Evolutionary conservation across 2,797 vertebrate species (phyloP), one percentile per base, ranked within the genome.

Genomic region (Sebastes taczanowskii): DNA sequence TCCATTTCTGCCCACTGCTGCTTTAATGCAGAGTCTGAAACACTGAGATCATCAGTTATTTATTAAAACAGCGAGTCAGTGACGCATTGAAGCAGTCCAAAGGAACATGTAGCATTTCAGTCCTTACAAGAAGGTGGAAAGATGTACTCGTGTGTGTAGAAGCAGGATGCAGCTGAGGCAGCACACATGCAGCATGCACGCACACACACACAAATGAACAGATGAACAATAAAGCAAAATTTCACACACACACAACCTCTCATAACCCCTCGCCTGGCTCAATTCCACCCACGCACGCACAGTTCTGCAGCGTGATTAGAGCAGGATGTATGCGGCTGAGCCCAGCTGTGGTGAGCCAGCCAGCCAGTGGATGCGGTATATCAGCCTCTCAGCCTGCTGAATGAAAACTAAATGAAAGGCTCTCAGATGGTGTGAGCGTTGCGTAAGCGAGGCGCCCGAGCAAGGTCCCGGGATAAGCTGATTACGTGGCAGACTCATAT

Each of bases 401-500:
- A 87, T 88, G 88, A 85, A 89, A 89, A 85, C 80, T 77, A 88
- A 91, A 91, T 89, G 87, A 92, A 90, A 88, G 86, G 78, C 88
- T 87, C 88, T 92, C 89, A 78, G 88, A 90, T 89, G 84, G 79
- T 80, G 89, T 46, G 84, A 80, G 86, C 22, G 75, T 93, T 93
- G 88, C 82, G 32, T 91, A 92, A 92, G 87, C 68, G 77, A 77
- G 83, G 80, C 83, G 23, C 64, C 53, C 1, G 25, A 75, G 83
- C 80, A 29, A 82, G 84, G 89, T 88, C 91, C 86, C 42, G 2
- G 86, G 88, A 85, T 92, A 91, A 93, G 91, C 87, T 91, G 88
- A 90, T 92, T 91, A 92, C 81, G 87, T 90, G 88, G 88, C 88
- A 83, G 77, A 73, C 87, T 89, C 89, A 77, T 89, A 87, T 91